Evolutionary conservation across 2,113 vertebrate species (phyloP), one percentile per base, ranked within the genome.

Genomic region (Lipophrys pholis): DNA sequence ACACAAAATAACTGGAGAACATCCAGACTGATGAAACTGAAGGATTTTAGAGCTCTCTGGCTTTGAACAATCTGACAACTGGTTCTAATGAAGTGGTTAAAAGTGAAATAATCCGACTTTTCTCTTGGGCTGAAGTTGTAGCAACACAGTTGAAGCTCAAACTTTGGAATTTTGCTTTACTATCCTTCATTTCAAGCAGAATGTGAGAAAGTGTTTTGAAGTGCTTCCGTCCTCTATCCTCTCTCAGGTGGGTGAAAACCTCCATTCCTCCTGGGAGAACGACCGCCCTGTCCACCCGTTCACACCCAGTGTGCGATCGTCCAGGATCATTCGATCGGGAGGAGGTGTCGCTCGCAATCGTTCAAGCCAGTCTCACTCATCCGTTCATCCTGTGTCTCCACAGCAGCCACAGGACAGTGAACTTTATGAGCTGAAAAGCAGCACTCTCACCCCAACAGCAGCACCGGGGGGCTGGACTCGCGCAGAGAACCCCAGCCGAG

Each of bases 161-260:
- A 2, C 21, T 2, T 30, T 30, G 21, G 21, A 30, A 30, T 2
- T 30, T 30, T 30, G 4, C 21, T 30, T 30, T 30, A 30, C 21
- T 30, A 30, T 30, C 21, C 21, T 30, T 30, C 21, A 30, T 30
- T 2, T 30, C 21, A 30, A 30, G 21, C 21, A 30, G 21, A 30
- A 30, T 30, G 21, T 30, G 21, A 30, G 21, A 30, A 30, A 30
- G 21, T 30, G 21, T 30, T 30, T 30, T 30, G 21, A 30, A 30
- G 4, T 30, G 21, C 21, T 30, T 48, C 0, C 0, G 0, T 14
- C 6, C 2, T 53, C 5, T 8, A 1, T 61, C 14, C 48, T 42
- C 12, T 1, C 21, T 67, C 73, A 90, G 90, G 11, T 51, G 45
- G 42, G 3, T 35, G 21, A 69, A 49, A 59, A 39, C 48, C 40